These are phyloP conservation scores for Apostichopus leukothele DNA, from an alignment of 53 echinoderm and acorn worm species.

Conservation along the genomic window DNA sequence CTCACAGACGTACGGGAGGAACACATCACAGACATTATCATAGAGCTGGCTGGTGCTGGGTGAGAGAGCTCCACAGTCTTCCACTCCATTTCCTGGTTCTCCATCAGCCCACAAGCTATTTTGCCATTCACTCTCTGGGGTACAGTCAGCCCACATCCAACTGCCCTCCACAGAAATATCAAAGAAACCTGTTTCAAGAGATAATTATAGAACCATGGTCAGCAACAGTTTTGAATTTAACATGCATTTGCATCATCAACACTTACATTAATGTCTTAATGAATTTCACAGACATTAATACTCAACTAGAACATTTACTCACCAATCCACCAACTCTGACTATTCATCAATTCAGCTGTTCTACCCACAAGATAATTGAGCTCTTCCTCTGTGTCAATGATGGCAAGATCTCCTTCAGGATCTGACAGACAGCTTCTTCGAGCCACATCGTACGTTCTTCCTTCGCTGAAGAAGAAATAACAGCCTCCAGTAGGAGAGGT, in stretches of 20 bases:
- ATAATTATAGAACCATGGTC: too few species aligned
- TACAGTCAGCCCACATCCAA: slow-evolving; percentile 92
- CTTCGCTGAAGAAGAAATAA: slow-evolving; percentile 44
- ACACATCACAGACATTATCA: slow-evolving; percentile 62
- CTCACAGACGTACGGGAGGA: slow-evolving; percentile 65
- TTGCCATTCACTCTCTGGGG: slow-evolving; percentile 65
- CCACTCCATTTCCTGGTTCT: slow-evolving; percentile 60
- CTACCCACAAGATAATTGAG: slow-evolving; percentile 58
- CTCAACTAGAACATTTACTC: neutral
- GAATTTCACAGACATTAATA: too few species aligned
- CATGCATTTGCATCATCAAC: neutral
- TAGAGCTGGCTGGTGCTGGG: slow-evolving; percentile 44
- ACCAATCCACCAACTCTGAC: slow-evolving; percentile 59
- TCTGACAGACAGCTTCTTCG: slow-evolving; percentile 31
- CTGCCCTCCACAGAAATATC: slow-evolving; percentile 77
- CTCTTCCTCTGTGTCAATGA: slow-evolving; percentile 66
- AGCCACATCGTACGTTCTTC: slow-evolving; percentile 25
- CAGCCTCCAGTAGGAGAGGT: slow-evolving; percentile 52
- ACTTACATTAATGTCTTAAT: neutral
- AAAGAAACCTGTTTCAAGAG: slow-evolving; percentile 63
- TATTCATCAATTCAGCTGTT: slow-evolving; percentile 11
- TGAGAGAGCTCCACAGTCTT: slow-evolving; percentile 67
- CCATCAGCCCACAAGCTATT: slow-evolving; percentile 70
- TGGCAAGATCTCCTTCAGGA: slow-evolving; percentile 61
- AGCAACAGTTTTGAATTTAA: too few species aligned